phyloP scores from a whole-genome alignment of 2,113 vertebrate genomes.

The Geococcyx californianus region DNA sequence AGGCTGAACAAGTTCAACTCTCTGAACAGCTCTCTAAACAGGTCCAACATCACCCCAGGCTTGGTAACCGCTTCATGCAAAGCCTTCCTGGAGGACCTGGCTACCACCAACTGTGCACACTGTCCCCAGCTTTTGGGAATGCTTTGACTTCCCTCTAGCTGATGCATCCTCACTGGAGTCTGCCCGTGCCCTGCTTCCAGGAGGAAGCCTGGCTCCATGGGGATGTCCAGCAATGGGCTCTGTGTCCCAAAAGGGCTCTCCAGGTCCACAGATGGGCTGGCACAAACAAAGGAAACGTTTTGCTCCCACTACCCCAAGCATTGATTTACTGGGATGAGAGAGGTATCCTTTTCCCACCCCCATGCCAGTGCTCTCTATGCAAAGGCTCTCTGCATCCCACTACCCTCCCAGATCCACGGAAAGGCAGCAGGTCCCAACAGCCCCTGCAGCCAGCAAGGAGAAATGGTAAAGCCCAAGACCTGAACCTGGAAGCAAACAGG shows the following conservation, averaged over 20 bases:
- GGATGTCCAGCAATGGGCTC: not conserved
- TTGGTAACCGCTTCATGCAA: not conserved
- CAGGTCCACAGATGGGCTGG: fast-evolving
- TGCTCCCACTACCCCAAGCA: not conserved
- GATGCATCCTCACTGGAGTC: not conserved
- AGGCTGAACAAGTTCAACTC: no score
- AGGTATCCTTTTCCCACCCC: not conserved
- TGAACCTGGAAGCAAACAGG: not conserved
- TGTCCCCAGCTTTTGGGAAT: not conserved
- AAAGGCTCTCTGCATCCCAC: fast-evolving
- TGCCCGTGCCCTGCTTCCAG: not conserved
- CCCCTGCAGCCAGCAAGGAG: not conserved
- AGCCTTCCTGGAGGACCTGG: not conserved
- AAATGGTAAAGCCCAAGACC: not conserved
- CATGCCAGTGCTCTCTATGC: not conserved
- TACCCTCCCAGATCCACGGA: not conserved
- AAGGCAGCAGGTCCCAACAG: not conserved
- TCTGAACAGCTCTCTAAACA: no score
- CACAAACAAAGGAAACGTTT: not conserved
- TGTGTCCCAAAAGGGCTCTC: not conserved
- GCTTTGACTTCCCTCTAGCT: not conserved
- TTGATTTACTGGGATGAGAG: not conserved
- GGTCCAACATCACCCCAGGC: not conserved
- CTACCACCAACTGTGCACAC: not conserved
- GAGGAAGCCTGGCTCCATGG: fast-evolving